Evolutionary conservation across 2,888 invertebrate species (phyloP).

Genomic region (Caenorhabditis afra): DNA sequence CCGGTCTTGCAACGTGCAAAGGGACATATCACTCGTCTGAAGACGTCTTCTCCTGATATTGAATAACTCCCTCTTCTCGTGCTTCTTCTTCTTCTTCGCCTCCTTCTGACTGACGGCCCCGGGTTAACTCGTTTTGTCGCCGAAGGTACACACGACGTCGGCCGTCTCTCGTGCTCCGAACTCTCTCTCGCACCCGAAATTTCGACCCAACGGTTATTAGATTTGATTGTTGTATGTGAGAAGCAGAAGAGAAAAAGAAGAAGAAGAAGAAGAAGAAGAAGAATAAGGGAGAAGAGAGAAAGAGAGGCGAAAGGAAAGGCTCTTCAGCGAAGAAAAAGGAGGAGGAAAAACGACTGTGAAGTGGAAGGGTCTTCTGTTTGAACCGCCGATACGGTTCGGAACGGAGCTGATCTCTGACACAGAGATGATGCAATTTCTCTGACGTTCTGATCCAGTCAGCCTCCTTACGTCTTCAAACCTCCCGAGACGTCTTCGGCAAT

Average conservation of each 20-base stretch:
- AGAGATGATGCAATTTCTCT: too few species aligned
- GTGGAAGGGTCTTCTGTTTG: not conserved
- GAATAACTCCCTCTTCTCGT: conserved; percentile 25
- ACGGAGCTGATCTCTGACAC: too few species aligned
- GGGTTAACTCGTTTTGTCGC: conserved; percentile 51
- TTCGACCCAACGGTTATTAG: conserved; percentile 55
- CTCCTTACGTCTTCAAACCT: too few species aligned
- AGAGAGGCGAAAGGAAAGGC: conserved; percentile 10
- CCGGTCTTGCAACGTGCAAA: not conserved
- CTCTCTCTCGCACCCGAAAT: conserved; percentile 39
- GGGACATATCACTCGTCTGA: not conserved
- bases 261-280: conserved; percentile 13
- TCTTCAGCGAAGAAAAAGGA: conserved; percentile 5
- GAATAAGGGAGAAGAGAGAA: conserved; percentile 4
- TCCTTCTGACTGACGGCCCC: conserved; percentile 16
- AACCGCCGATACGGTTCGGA: too few species aligned
- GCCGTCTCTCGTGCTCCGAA: conserved; percentile 19
- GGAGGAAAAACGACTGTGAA: too few species aligned
- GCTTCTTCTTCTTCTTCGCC: conserved; percentile 24
- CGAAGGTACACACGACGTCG: conserved; percentile 37
- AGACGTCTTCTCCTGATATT: conserved; percentile 24
- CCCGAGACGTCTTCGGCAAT: not conserved
- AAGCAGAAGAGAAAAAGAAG: conserved; percentile 20
- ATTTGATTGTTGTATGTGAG: conserved; percentile 57
- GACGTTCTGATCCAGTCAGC: too few species aligned